Conservation (phyloP, 2,888 invertebrate species). For the Lycaena phlaeas region DNA sequence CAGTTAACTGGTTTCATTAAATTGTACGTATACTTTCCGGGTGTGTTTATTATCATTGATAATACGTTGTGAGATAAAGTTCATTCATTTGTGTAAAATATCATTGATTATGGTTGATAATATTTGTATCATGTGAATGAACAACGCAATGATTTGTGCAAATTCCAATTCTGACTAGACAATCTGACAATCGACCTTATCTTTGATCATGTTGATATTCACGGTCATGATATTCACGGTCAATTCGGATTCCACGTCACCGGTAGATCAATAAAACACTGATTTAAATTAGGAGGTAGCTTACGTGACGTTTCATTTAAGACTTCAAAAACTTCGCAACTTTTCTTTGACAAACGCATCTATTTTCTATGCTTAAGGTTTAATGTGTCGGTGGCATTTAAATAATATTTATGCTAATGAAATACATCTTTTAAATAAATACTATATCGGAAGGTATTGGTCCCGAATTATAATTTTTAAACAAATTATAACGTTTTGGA, state of each 20-base stretch:
- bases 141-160: constrained; percentile 28
- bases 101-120: too few relatives aligned
- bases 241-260: constrained; percentile 46
- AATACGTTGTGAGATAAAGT: too few relatives aligned
- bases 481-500: constrained; percentile 72
- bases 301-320: constrained; percentile 42
- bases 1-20: too few relatives aligned
- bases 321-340: constrained; percentile 57
- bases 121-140: constrained; percentile 19
- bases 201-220: constrained; percentile 19
- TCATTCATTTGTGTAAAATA: too few relatives aligned
- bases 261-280: constrained; percentile 46
- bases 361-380: constrained; percentile 72
- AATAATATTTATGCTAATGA: constrained; percentile 69
- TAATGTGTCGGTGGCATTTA: constrained; percentile 74
- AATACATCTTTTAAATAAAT: constrained; percentile 72
- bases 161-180: constrained; percentile 70
- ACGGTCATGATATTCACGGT: constrained; percentile 34
- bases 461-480: constrained; percentile 74
- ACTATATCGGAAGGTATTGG: constrained; percentile 73
- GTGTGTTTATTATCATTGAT: too few relatives aligned
- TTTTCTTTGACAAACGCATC: constrained; percentile 59
- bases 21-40: too few relatives aligned
- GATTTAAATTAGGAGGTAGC: constrained; percentile 70
- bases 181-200: constrained; percentile 40